Conservation (phyloP, 2,797 vertebrate genomes). For the Percopsis omiscomaycus region DNA sequence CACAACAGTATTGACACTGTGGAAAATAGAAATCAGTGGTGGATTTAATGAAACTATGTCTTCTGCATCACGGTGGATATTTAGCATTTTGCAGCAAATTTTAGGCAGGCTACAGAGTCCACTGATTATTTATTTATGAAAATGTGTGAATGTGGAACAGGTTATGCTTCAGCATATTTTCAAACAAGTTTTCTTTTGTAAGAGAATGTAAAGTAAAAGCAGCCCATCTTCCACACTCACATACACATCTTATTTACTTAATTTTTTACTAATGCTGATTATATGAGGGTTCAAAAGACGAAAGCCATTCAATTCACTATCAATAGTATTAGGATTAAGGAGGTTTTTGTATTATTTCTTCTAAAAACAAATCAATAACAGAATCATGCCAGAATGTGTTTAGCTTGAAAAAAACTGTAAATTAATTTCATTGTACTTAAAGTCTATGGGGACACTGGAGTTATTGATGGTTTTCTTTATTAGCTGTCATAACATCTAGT, state of each 20-base stretch:
- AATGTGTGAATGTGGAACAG: not conserved
- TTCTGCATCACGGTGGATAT: not conserved
- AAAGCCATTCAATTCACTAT: no score
- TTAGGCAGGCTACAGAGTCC: constrained; percentile 28
- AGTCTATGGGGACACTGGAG: no score
- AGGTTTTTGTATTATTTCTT: not conserved
- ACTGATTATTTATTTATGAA: no score
- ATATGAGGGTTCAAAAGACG: no score
- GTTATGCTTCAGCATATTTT: constrained; percentile 43
- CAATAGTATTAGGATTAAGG: no score
- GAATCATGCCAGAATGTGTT: not conserved
- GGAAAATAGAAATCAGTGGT: constrained; percentile 1
- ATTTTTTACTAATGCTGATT: no score
- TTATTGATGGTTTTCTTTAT: constrained; percentile 3
- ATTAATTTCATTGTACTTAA: no score
- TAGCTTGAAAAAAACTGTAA: no score
- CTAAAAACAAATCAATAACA: constrained; percentile 8
- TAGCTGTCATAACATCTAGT: constrained; percentile 21
- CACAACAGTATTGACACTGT: constrained; percentile 7
- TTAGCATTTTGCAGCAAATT: constrained; percentile 26
- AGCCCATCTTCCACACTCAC: no score
- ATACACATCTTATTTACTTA: no score
- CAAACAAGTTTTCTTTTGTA: no score
- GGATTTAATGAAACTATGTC: constrained; percentile 2
- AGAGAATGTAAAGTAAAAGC: no score